Percentiles rank a stretch among this genome's conserved stretches.
These are phyloP conservation scores for Eurystomus glaucurus DNA, from an alignment of 2,797 vertebrate genomes.

Conservation along the genomic window DNA sequence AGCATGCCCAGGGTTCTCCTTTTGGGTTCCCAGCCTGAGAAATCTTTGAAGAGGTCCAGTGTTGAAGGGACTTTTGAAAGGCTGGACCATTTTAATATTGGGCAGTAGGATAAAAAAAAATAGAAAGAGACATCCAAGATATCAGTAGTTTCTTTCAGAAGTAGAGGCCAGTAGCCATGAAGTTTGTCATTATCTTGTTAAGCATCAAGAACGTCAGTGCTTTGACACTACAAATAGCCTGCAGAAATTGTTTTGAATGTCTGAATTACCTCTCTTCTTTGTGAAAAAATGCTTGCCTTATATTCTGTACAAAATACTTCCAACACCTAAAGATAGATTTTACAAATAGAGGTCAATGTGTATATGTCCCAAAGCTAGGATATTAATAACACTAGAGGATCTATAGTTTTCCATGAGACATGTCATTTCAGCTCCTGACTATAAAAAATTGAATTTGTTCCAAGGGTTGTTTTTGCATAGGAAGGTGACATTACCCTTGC, in stretches of 20 bases:
- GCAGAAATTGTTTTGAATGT: constrained; percentile 26
- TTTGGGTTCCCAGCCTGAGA: neutral
- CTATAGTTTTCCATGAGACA: constrained; percentile 49
- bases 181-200: constrained; percentile 15
- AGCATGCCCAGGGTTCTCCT: neutral
- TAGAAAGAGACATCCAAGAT: neutral
- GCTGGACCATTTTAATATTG: neutral
- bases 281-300: neutral
- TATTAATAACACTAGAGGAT: constrained; percentile 66
- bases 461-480: constrained; percentile 39
- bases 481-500: constrained; percentile 65
- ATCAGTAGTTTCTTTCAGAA: constrained; percentile 5
- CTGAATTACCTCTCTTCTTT: neutral
- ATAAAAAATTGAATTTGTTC: constrained; percentile 56
- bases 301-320: constrained; percentile 1
- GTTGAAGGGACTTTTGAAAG: neutral
- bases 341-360: constrained; percentile 34
- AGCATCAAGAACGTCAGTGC: neutral
- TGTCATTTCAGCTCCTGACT: constrained; percentile 41
- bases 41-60: neutral
- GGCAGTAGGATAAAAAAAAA: neutral
- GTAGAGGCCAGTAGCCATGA: neutral
- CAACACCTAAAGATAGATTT: constrained; percentile 22
- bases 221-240: constrained; percentile 6
- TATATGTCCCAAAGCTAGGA: constrained; percentile 17